Base-by-base conservation (phyloP, 2,113 vertebrate species). In the Heptranchias perlo region DNA sequence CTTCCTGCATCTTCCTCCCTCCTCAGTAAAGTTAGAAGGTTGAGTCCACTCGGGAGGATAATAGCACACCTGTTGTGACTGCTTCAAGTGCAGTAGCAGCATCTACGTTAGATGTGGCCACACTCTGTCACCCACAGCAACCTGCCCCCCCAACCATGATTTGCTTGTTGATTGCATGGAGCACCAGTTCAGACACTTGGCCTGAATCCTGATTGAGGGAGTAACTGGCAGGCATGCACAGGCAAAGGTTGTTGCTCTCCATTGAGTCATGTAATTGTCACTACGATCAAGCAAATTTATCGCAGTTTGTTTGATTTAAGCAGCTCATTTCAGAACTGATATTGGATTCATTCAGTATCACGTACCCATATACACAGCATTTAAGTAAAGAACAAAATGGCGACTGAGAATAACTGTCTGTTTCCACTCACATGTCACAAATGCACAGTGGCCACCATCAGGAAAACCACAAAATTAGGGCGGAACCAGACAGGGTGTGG, bases 311-410 rank as follows among this genome's bases (percentile, higher is more conserved):
- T 93, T 93, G 31, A 62, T 93, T 62, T 39, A 92, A 92, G 1
- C 58, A 62, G 89, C 21, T 39, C 21, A 62, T 93, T 64, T 93
- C 89, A 93, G 89, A 93, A 93, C 58, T 93, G n/a, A 7, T n/a
- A 14, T 64, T 64, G 39, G 35, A 93, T 93, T 93, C 61, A 44
- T 82, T 82, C 78, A 8, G 58, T 82, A 18, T 39, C 7, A 44
- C 23, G 78, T 44, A 39, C 44, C 39, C 16, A 44, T 82, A 82
- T 47, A 18, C 78, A 62, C 35, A 62, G 4, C 58, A 23, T 64
- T 62, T 23, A 58, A 64, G 8, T 62, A 62, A 62, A 62, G 54
- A 62, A 21, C 58, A 93, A 64, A 23, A n/a, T 93, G 16, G 58
- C 39, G 18, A 23, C 61, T 91, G 31, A n/a, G 87, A 58, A n/a